Base-by-base conservation (phyloP, 2,113 vertebrate species). In the Suncus etruscus region DNA sequence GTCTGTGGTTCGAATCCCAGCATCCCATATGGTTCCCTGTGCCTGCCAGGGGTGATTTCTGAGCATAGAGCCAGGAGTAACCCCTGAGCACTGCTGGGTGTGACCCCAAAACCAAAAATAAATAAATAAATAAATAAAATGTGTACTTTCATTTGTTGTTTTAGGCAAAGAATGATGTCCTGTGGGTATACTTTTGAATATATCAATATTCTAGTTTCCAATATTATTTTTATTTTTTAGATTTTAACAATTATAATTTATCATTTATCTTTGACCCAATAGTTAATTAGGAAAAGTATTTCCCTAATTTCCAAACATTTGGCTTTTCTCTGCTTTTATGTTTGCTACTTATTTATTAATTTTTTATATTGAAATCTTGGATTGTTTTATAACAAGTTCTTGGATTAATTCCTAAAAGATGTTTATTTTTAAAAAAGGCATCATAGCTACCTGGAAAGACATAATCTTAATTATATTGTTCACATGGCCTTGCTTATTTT, bases 371-470 rank as follows among this genome's bases (percentile, higher is more conserved):
- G 10, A 32, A 66, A 29, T 70, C 69, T 79, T 81, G 39, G 85
- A 91, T 91, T 84, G 14, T 47, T 61, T 89, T 91, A 58, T 81
- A 84, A 92, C 9, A 82, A 14, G 18, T 86, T 89, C 45, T 85
- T 87, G 27, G 61, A 85, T 94, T 92, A 89, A 92, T 89, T 20
- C n/a, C 70, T 94, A 25, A 95, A 94, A 87, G 69, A 74, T 75
- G 48, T 15, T 86, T 90, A 86, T 80, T 90, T 94, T 93, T 61
- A 92, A 31, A 93, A 93, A 86, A 75, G 78, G 54, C 0, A 82
- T 32, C 65, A 75, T 70, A 89, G 82, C 45, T 77, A 92, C 58
- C 77, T 85, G 72, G 51, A 80, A 90, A 91, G 82, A 27, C 27
- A 77, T 47, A 72, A 86, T 86, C 86, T 95, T 93, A 93, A 76